Base-by-base conservation (phyloP, 2,888 invertebrate genomes). In the Agrotis exclamationis region DNA sequence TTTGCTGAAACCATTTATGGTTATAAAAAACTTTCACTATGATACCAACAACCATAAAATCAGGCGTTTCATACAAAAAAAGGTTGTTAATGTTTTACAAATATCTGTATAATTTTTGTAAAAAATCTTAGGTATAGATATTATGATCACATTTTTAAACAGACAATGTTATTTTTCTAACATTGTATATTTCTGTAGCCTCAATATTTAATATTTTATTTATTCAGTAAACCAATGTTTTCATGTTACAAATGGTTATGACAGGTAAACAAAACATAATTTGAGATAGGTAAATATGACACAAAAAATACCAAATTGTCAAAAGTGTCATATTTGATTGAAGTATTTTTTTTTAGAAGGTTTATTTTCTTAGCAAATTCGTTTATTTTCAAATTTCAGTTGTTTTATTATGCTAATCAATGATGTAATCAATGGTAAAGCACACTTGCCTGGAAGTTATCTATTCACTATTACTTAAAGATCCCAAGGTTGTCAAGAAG, bases 141-240 rank as follows among this genome's bases (percentile, higher is more conserved):
- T 51, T 13, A 60, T 57, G 47, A 60, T 33, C 24, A 44, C 18
- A 47, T n/a, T n/a, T n/a, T n/a, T n/a, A 39, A 48, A 6, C 16
- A 72, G 11, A 50, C 39, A 54, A 56, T 51, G 3, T 28, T 63
- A 28, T 77, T 51, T 62, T 58, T 13, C 6, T 1, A 14, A 9
- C 0, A 33, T 33, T 33, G 7, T 7, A 56, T 56, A 60, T 63
- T 50, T 80, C 50, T 54, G 5, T 9, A 45, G 39, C 6, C 45
- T 62, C 24, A 20, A 48, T 51, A 14, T 58, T 50, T 48, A n/a
- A 48, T 58, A 22, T 53, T 24, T 74, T 63, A 63, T 74, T 74
- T 59, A 74, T 67, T 75, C 58, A 44, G 53, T 54, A 80, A 50
- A 67, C 45, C 75, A 67, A 63, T 67, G 24, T 59, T 47, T 74